phyloP scores from a whole-genome alignment of 2,113 vertebrate genomes.

The Embiotoca jacksoni region DNA sequence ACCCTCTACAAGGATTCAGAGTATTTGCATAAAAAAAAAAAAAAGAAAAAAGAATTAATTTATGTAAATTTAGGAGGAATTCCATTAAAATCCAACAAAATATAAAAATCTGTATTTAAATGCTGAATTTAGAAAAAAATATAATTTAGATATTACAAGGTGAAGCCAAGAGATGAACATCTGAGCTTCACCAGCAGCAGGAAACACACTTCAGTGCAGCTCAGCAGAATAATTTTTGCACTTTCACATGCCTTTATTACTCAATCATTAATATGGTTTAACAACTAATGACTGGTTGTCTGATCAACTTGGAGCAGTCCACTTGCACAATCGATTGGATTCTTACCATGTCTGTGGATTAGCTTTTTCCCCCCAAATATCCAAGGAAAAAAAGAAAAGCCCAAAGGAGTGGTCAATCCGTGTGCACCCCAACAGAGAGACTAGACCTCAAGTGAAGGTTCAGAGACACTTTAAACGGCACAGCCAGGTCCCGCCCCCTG shows the following conservation, averaged over 20 bases:
- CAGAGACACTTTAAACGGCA: constrained; percentile 84
- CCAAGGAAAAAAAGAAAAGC: constrained; percentile 80
- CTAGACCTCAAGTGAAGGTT: constrained; percentile 84
- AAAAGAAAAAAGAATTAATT: neutral
- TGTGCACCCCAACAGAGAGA: constrained; percentile 85
- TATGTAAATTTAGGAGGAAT: neutral
- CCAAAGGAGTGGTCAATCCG: constrained; percentile 86
- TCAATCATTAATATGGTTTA: constrained; percentile 2
- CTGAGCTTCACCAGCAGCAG: neutral
- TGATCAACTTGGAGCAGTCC: neutral
- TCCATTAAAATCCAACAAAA: neutral
- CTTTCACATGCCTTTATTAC: constrained; percentile 24
- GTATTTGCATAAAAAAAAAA: neutral
- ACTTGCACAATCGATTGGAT: constrained; percentile 44
- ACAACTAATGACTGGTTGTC: neutral
- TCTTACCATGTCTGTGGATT: constrained; percentile 88
- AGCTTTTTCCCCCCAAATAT: constrained; percentile 80
- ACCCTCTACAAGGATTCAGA: neutral
- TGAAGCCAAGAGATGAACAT: neutral
- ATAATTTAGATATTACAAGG: neutral
- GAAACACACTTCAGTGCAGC: neutral
- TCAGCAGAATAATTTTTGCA: neutral
- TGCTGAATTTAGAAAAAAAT: neutral
- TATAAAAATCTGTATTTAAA: neutral
- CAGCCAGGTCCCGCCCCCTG: constrained; percentile 80